Conservation (phyloP, 2,797 vertebrate species). For the Benthosema pterotum region DNA sequence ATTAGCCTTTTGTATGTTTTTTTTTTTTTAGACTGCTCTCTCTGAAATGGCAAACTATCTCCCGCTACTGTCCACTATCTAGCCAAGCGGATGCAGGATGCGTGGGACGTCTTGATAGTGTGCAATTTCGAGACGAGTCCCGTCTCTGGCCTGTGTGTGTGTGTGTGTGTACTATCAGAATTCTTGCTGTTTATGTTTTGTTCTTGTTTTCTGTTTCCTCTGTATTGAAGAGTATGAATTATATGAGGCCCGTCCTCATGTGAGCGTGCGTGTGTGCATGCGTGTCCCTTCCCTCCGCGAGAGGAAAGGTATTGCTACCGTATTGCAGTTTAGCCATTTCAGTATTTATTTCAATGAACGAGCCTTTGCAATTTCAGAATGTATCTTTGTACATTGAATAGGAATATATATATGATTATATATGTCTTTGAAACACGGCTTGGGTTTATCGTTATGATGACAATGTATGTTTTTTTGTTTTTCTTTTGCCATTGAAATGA, state of each 20-base stretch:
- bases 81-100: background rate
- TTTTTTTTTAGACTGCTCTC: constrained; percentile 69
- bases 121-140: constrained; percentile 28
- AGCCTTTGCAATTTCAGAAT: constrained; percentile 96
- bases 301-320: constrained; percentile 67
- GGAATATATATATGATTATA: constrained; percentile 82
- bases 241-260: constrained; percentile 18
- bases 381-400: constrained; percentile 98
- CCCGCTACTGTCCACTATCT: background rate
- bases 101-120: constrained; percentile 13
- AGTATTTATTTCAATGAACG: constrained; percentile 98
- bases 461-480: constrained; percentile 15
- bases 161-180: constrained; percentile 77
- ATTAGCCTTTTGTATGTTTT: constrained; percentile 78
- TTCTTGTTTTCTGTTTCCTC: constrained; percentile 47
- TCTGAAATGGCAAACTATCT: constrained; percentile 15
- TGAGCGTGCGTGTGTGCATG: constrained; percentile 15
- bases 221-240: constrained; percentile 27
- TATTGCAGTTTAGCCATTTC: constrained; percentile 89
- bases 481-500: constrained; percentile 25
- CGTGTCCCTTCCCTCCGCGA: constrained; percentile 46
- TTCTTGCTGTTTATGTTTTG: constrained; percentile 68
- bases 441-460: constrained; percentile 63
- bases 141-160: constrained; percentile 74
- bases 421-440: constrained; percentile 88